Evolutionary conservation across 2,888 invertebrate genomes (phyloP).

Genomic region (Eledona agricola): DNA sequence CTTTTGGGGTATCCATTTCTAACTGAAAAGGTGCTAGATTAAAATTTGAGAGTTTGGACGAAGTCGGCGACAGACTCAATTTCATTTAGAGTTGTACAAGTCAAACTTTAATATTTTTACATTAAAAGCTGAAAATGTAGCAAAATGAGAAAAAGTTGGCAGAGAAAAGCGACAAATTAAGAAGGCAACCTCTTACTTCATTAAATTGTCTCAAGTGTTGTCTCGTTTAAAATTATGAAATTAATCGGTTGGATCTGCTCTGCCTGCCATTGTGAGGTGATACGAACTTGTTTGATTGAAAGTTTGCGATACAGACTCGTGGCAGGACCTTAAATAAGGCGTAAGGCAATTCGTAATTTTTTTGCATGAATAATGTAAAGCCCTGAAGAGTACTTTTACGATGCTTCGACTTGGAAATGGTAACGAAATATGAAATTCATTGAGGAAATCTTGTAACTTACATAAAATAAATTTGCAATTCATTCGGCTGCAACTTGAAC

Average conservation of each 20-base stretch:
- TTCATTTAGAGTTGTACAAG: conserved; percentile 53
- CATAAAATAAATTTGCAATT: conserved; percentile 6
- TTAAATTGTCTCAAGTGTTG: conserved; percentile 36
- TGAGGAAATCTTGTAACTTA: background rate
- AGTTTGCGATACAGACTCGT: background rate
- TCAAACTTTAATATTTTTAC: conserved; percentile 54
- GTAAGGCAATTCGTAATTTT: conserved; percentile 5
- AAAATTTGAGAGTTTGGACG: conserved; percentile 45
- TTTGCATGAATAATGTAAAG: conserved; percentile 5
- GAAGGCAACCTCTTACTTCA: conserved; percentile 42
- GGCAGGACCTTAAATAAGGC: too few species aligned
- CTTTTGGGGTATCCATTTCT: too few species aligned
- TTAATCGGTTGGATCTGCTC: too few species aligned
- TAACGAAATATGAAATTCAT: conserved; percentile 5
- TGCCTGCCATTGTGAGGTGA: too few species aligned
- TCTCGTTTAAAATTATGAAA: conserved; percentile 17
- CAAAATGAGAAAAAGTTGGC: conserved; percentile 50
- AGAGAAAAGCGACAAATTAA: conserved; percentile 36
- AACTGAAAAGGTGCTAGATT: conserved; percentile 45
- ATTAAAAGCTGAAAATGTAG: conserved; percentile 49
- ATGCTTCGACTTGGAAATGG: background rate
- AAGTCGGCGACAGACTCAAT: conserved; percentile 48
- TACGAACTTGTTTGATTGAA: conserved; percentile 1
- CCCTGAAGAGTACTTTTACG: conserved; percentile 7
- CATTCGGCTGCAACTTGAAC: background rate